Evolutionary conservation across 2,888 invertebrate genomes (phyloP).

Genomic region (Corythucha ciliata): DNA sequence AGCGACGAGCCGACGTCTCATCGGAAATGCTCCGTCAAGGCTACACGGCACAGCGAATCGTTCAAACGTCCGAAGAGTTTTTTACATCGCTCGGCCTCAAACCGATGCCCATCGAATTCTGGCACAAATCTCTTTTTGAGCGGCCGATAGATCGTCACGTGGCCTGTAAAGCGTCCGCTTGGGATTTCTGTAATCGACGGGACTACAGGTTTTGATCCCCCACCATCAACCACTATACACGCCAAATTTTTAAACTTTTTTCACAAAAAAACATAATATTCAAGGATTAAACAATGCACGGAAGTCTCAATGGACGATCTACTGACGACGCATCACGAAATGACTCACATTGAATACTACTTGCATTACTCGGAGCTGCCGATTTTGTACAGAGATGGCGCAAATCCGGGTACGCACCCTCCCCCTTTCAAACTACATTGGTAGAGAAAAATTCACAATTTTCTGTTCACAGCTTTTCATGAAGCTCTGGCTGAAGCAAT

Average conservation of each 20-base stretch:
- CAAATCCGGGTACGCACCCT: constrained; percentile 71
- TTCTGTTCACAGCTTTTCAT: constrained; percentile 58
- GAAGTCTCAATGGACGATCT: constrained; percentile 67
- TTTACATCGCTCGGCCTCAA: constrained; percentile 70
- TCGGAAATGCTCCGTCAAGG: constrained; percentile 65
- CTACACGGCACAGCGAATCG: constrained; percentile 52
- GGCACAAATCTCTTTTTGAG: constrained; percentile 70
- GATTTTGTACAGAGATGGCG: constrained; percentile 65
- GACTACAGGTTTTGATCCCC: constrained; percentile 87
- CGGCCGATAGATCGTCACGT: constrained; percentile 59
- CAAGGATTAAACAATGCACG: constrained; percentile 73
- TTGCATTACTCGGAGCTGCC: constrained; percentile 67
- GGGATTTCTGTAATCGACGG: constrained; percentile 76
- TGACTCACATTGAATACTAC: constrained; percentile 75
- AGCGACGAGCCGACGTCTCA: constrained; percentile 63
- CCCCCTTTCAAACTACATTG: neutral
- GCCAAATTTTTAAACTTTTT: too few species aligned
- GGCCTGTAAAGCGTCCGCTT: constrained; percentile 67
- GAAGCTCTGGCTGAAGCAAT: constrained; percentile 77
- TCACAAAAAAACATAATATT: too few species aligned
- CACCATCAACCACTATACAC: too few species aligned
- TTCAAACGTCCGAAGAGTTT: constrained; percentile 70
- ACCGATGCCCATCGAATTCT: constrained; percentile 73
- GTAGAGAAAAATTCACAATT: neutral
- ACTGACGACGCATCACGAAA: constrained; percentile 69